phyloP scores from a whole-genome alignment of 2,113 vertebrate genomes.

The Seriola aureovittata region DNA sequence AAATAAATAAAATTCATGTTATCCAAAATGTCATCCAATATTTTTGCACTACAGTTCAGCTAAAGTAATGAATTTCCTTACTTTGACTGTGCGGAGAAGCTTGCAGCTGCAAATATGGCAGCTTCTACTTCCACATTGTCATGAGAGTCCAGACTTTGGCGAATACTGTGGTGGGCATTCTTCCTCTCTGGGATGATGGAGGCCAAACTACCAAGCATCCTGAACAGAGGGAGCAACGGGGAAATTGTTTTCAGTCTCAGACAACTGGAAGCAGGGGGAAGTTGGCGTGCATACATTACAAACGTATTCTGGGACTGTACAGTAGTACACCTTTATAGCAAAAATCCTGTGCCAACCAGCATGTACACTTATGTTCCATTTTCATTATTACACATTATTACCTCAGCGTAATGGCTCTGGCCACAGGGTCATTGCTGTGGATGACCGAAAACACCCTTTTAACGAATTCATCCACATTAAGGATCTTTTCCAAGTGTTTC shows the following conservation, averaged over 20 bases:
- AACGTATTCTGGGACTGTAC: not conserved
- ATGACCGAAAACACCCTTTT: slow-evolving; percentile 98
- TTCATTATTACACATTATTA: slow-evolving; percentile 62
- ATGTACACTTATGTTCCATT: not conserved
- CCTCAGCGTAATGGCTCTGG: slow-evolving; percentile 97
- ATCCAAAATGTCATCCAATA: not conserved
- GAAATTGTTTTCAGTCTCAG: not conserved
- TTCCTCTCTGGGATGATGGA: slow-evolving; percentile 98
- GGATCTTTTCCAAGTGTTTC: slow-evolving; percentile 98
- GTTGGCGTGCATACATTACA: not conserved
- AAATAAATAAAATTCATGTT: not conserved
- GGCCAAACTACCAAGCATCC: slow-evolving; percentile 97
- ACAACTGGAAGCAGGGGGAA: not conserved
- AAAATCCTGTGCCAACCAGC: not conserved
- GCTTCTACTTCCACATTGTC: slow-evolving; percentile 99
- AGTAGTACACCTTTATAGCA: too few relatives aligned
- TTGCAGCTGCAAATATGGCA: slow-evolving; percentile 97
- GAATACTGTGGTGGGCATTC: slow-evolving; percentile 98
- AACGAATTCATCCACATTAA: slow-evolving; percentile 99
- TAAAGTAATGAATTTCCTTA: slow-evolving; percentile 71
- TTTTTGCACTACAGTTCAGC: not conserved
- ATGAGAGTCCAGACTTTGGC: slow-evolving; percentile 98
- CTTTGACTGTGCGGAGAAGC: slow-evolving; percentile 98
- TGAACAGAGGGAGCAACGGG: slow-evolving; percentile 55
- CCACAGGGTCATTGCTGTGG: slow-evolving; percentile 98